phyloP scores from a whole-genome alignment of 1,140 invertebrate genomes.

The Hormaphis cornu region DNA sequence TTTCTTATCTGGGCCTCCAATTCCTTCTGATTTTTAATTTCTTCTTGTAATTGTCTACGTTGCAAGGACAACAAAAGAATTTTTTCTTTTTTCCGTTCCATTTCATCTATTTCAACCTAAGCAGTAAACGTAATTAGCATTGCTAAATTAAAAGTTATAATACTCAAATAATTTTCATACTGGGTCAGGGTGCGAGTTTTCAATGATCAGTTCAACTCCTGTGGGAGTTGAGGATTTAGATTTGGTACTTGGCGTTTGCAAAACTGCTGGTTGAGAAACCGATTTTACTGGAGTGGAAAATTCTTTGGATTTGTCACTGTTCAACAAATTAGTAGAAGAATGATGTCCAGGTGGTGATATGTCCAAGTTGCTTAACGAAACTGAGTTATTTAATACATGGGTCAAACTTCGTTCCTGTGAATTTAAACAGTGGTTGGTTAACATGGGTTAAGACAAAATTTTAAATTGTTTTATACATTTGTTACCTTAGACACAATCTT shows the following conservation, averaged over 20 bases:
- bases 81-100: slow-evolving; percentile 80
- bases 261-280: not conserved
- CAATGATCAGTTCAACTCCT: slow-evolving; percentile 1
- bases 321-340: not conserved
- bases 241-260: not conserved
- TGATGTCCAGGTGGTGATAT: not conserved
- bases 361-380: slow-evolving; percentile 9
- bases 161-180: not conserved
- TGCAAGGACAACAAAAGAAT: slow-evolving; percentile 78
- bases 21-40: slow-evolving; percentile 72
- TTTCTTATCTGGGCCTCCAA: slow-evolving; percentile 66
- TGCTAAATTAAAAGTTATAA: not conserved
- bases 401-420: slow-evolving; percentile 35
- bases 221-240: not conserved
- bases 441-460: not conserved
- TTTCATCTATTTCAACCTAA: slow-evolving; percentile 72
- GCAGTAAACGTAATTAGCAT: slow-evolving; percentile 26
- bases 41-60: slow-evolving; percentile 78
- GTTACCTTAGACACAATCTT: slow-evolving; percentile 64
- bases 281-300: slow-evolving; percentile 9
- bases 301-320: not conserved
- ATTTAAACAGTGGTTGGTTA: not conserved
- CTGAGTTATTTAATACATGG: slow-evolving; percentile 33
- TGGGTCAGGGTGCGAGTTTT: slow-evolving; percentile 17
- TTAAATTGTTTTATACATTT: not conserved